Base-by-base conservation (phyloP, 2,113 vertebrate species). In the Panthera tigris region DNA sequence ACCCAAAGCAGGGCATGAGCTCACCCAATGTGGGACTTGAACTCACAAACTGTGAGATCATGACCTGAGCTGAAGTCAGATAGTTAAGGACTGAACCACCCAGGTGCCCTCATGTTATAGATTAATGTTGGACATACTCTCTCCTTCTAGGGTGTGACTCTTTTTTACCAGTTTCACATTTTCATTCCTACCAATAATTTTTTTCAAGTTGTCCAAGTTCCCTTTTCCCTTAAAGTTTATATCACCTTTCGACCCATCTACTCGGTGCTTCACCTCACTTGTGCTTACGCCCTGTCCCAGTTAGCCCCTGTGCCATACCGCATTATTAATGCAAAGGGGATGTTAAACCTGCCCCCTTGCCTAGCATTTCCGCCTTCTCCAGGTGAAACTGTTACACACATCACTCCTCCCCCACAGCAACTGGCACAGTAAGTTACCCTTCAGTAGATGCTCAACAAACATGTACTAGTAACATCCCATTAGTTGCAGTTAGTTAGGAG, bases 121-220 rank as follows among this genome's bases (percentile, higher is more conserved):
- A 79, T 73, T 81, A 66, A 69, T 45, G 19, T 57, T 90, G 48
- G 92, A 39, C 45, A 16, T 48, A 63, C 31, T 10, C 80, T 89
- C 91, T 61, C 50, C 21, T 93, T 92, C 63, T 39, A 74, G 65
- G 74, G 3, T 33, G 15, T 74, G 55, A 73, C 78, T 68, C 41
- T 74, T 89, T 95, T 84, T 84, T n/a, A 29, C 33, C 15, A 73
- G 8, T 52, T 79, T 83, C 39, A 74, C 18, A 23, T 78, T 97
- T 78, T 95, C 68, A 68, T 83, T 93, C 25, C n/a, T 91, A 71
- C 71, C 36, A 57, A 29, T 89, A 89, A 81, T 27, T 71, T 96
- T 96, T 96, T 94, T 84, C 33, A 66, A 50, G 74, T 31, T 69
- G 76, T 79, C 50, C 91, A n/a, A 18, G 2, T 73, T 69, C 52